Conservation (phyloP, 1,140 invertebrate species). For the Saccostrea glomerata region DNA sequence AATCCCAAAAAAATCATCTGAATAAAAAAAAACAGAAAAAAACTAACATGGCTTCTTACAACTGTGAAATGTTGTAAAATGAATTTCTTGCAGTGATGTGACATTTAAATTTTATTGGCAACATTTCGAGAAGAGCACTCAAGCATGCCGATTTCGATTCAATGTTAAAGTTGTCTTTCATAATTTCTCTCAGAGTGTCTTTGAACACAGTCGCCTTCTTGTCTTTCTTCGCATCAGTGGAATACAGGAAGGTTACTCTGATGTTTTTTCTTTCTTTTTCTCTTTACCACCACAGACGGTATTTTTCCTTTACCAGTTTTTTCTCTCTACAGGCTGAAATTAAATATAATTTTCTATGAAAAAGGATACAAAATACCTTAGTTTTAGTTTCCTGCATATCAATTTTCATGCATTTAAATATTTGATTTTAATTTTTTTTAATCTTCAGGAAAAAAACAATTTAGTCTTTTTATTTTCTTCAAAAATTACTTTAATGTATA, state of each 20-base stretch:
- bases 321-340: conserved; percentile 16
- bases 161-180: background rate
- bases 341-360: background rate
- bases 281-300: background rate
- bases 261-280: conserved; percentile 2
- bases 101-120: conserved; percentile 11
- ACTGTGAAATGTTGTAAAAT: conserved; percentile 13
- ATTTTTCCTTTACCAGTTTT: background rate
- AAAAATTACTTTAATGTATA: too few relatives aligned
- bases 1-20: too few relatives aligned
- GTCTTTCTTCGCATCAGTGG: background rate
- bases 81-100: background rate
- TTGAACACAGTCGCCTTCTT: background rate
- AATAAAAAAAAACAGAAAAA: background rate
- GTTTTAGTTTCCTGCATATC: background rate
- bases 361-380: background rate
- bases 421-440: background rate
- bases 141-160: background rate
- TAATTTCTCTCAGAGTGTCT: background rate
- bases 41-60: background rate
- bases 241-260: conserved; percentile 11
- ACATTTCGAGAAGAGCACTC: conserved; percentile 3
- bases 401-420: background rate
- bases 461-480: background rate
- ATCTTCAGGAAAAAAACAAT: background rate